Percentiles rank a stretch among this genome's conserved stretches.
Conservation (phyloP, 2,888 invertebrate species). For the Clunio marinus region DNA sequence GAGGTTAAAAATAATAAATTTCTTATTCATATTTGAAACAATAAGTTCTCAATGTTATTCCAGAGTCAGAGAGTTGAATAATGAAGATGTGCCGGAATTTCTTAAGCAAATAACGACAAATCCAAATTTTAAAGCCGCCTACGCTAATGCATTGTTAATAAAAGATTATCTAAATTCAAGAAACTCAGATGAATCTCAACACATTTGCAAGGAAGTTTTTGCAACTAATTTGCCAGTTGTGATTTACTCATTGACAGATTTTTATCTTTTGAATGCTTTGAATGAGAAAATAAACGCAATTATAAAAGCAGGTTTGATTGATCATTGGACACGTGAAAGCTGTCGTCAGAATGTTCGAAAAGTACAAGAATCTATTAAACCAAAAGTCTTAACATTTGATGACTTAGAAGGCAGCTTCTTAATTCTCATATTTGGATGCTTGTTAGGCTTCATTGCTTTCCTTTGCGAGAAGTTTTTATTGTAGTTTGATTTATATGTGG, state of each 20-base stretch:
- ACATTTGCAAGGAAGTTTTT: constrained; percentile 27
- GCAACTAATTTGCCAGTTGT: constrained; percentile 4
- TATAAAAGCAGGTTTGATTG: constrained; percentile 21
- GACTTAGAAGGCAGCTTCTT: background rate
- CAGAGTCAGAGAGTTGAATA: no score
- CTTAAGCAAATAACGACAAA: background rate
- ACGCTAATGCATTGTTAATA: background rate
- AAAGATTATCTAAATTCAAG: background rate
- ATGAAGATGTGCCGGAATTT: background rate
- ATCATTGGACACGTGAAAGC: constrained; percentile 3
- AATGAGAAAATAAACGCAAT: constrained; percentile 3
- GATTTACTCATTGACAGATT: constrained; percentile 4
- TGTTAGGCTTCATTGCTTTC: background rate
- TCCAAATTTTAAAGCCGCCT: background rate
- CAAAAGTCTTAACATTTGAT: background rate
- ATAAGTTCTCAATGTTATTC: no score
- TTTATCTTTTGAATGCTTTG: background rate
- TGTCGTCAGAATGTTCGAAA: background rate
- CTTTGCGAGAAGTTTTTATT: background rate
- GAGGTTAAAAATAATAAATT: background rate
- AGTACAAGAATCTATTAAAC: background rate
- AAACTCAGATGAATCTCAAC: background rate
- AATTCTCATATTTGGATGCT: background rate
- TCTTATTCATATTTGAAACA: no score
- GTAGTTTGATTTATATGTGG: background rate